A percentile compares a stretch with the other conserved stretches of the same genome.
These are phyloP conservation scores for Ophthalmolycus amberensis DNA, from an alignment of 2,113 vertebrate species.

Conservation along the genomic window DNA sequence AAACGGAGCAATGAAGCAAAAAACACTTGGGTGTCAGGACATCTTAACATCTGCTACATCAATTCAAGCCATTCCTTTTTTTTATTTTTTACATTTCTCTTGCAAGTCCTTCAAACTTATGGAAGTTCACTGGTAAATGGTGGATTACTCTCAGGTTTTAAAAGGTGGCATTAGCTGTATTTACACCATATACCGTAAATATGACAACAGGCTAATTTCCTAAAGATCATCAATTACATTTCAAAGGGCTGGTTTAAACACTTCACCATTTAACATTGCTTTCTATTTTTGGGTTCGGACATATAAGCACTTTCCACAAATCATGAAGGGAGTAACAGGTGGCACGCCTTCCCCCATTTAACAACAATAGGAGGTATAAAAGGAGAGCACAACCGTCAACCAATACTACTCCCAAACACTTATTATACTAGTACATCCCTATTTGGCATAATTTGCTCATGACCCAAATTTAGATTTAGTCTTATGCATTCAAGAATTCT, in stretches of 20 bases:
- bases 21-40: not conserved
- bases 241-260: not conserved
- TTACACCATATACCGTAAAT: not conserved
- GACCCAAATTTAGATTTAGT: not conserved
- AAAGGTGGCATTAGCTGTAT: not conserved
- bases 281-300: constrained; percentile 13
- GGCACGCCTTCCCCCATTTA: not conserved
- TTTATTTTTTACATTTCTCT: not conserved
- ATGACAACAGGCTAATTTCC: not conserved
- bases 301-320: not conserved
- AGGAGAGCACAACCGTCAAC: not conserved
- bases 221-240: not conserved
- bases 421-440: not conserved
- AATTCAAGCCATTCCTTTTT: not conserved
- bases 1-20: not conserved
- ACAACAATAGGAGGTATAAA: not conserved
- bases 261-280: not conserved
- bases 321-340: not conserved
- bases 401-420: not conserved
- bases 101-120: not conserved
- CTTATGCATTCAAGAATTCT: not conserved
- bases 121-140: not conserved
- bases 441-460: not conserved
- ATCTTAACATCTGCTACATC: not conserved
- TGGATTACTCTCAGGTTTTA: not conserved